Evolutionary conservation across 2,888 invertebrate species (phyloP).

Genomic region (Tipula unca): DNA sequence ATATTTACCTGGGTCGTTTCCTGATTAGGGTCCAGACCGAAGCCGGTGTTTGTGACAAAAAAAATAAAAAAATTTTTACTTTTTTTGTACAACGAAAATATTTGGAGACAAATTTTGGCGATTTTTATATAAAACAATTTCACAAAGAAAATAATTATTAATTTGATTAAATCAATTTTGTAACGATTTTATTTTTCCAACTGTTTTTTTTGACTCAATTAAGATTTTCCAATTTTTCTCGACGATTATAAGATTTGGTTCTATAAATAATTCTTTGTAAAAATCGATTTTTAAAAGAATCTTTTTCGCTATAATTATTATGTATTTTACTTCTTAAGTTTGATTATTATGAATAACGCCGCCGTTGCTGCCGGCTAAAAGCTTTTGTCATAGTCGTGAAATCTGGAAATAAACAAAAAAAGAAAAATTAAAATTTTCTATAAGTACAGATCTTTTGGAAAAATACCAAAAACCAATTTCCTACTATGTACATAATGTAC

Average conservation of each 20-base stretch:
- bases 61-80: slow-evolving; percentile 17
- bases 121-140: slow-evolving; percentile 17
- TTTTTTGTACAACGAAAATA: slow-evolving; percentile 8
- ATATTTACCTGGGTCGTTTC: slow-evolving; percentile 18
- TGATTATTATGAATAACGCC: not conserved
- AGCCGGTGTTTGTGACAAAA: slow-evolving; percentile 14
- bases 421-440: not conserved
- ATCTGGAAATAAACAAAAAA: slow-evolving; percentile 20
- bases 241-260: not conserved
- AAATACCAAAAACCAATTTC: not conserved
- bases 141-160: slow-evolving; percentile 15
- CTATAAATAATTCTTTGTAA: not conserved
- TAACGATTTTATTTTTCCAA: not conserved
- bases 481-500: not conserved
- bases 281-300: slow-evolving; percentile 3
- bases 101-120: slow-evolving; percentile 17
- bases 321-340: not conserved
- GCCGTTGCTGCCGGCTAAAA: slow-evolving; percentile 24
- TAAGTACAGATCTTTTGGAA: not conserved
- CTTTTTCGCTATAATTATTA: not conserved
- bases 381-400: slow-evolving; percentile 25
- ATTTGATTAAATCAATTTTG: slow-evolving; percentile 14
- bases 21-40: slow-evolving; percentile 20
- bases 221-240: not conserved
- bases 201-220: slow-evolving; percentile 9